Percentiles rank a stretch among this genome's conserved stretches.
phyloP scores from a whole-genome alignment of 2,797 vertebrate genomes.

The Hippocampus kuda region DNA sequence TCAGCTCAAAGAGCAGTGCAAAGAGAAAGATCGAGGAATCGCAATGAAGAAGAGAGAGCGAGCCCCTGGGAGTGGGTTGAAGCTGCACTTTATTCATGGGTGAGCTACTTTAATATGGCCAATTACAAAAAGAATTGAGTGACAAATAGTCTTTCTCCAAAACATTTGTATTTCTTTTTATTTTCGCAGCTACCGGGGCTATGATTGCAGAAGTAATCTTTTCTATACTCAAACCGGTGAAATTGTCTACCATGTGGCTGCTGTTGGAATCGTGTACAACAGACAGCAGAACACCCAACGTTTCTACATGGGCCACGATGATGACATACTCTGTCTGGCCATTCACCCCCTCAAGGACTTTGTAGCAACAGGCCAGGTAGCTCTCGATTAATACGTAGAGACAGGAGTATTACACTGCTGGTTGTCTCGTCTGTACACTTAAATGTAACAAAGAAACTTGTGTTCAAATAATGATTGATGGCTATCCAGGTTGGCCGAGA shows the following conservation, averaged over 20 bases:
- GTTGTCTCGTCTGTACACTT: neutral
- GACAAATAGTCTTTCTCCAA: neutral
- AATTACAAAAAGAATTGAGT: neutral
- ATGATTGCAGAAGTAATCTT: constrained; percentile 69
- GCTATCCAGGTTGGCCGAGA: constrained; percentile 84
- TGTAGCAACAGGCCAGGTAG: constrained; percentile 95
- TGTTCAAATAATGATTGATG: constrained; percentile 10
- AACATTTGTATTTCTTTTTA: neutral
- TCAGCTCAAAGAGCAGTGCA: constrained; percentile 98
- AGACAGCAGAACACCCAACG: constrained; percentile 93
- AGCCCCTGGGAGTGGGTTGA: constrained; percentile 81
- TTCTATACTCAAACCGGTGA: constrained; percentile 98
- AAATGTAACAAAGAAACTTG: neutral
- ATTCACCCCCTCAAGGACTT: constrained; percentile 96
- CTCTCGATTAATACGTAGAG: neutral
- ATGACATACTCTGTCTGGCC: constrained; percentile 93
- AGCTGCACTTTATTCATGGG: constrained; percentile 96
- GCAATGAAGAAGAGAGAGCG: constrained; percentile 86
- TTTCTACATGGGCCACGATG: constrained; percentile 94
- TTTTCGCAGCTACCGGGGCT: constrained; percentile 58
- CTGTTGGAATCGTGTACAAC: constrained; percentile 93
- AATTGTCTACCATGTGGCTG: constrained; percentile 96
- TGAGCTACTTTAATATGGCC: constrained; percentile 44
- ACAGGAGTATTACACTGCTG: neutral
- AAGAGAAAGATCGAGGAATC: constrained; percentile 82